These are phyloP conservation scores for Tetranychus truncatus DNA, from an alignment of 2,888 invertebrate species.

Conservation along the genomic window DNA sequence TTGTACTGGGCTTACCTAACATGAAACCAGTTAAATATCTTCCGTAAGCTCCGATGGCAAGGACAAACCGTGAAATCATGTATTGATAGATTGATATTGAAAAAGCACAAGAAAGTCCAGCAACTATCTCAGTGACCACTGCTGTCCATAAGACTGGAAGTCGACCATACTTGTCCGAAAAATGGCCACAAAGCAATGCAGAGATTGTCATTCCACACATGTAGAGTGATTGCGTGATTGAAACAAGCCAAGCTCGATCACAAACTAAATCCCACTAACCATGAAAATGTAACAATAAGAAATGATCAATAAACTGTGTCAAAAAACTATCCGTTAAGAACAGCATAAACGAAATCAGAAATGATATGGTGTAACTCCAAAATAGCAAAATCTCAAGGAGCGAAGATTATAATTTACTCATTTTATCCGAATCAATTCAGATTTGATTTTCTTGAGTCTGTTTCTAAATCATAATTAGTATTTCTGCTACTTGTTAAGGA, in stretches of 20 bases:
- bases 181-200: conserved; percentile 22
- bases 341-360: too few species aligned
- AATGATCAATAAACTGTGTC: too few species aligned
- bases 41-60: conserved; percentile 41
- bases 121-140: conserved; percentile 11
- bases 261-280: conserved; percentile 25
- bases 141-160: conserved; percentile 11
- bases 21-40: conserved; percentile 15
- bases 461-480: too few species aligned
- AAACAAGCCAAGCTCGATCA: conserved; percentile 23
- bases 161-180: conserved; percentile 24
- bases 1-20: conserved; percentile 8
- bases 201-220: conserved; percentile 31
- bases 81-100: conserved; percentile 32
- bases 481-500: background rate
- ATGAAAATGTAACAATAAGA: background rate
- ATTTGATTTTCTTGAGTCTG: too few species aligned
- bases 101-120: conserved; percentile 12
- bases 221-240: conserved; percentile 24
- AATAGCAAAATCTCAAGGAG: too few species aligned
- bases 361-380: too few species aligned
- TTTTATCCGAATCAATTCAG: too few species aligned
- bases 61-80: conserved; percentile 44
- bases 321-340: too few species aligned
- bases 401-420: too few species aligned